Conservation (phyloP, 2,888 invertebrate species). For the Vannuccia rotundouncinata region DNA sequence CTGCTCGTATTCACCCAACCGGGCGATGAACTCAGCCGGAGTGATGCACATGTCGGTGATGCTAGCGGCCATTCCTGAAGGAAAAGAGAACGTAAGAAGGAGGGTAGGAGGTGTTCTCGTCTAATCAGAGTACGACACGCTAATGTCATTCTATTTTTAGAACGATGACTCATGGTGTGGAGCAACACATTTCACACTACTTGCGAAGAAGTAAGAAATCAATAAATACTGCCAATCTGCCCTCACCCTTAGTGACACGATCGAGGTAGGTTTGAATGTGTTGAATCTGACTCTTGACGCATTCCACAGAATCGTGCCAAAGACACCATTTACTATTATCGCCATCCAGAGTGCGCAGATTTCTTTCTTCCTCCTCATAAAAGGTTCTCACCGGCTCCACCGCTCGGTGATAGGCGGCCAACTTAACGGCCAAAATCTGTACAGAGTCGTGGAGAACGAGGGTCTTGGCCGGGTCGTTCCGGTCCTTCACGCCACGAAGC, state of each 20-base stretch:
- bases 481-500: slow-evolving; percentile 51
- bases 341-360: slow-evolving; percentile 46
- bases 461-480: slow-evolving; percentile 45
- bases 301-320: slow-evolving; percentile 49
- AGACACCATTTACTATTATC: slow-evolving; percentile 55
- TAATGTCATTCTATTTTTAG: too few species aligned
- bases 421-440: slow-evolving; percentile 50
- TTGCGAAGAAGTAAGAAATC: too few species aligned
- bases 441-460: slow-evolving; percentile 53
- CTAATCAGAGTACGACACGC: too few species aligned
- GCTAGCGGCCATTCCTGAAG: slow-evolving; percentile 52
- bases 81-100: too few species aligned
- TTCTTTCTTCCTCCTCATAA: slow-evolving; percentile 53
- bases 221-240: too few species aligned
- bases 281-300: slow-evolving; percentile 47
- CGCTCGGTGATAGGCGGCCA: slow-evolving; percentile 47
- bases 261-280: slow-evolving; percentile 54
- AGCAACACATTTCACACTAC: too few species aligned
- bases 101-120: too few species aligned
- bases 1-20: slow-evolving; percentile 53
- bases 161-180: too few species aligned
- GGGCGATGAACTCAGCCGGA: slow-evolving; percentile 50
- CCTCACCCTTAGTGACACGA: slow-evolving; percentile 45
- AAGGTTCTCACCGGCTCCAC: slow-evolving; percentile 47
- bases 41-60: slow-evolving; percentile 55